phyloP scores from a whole-genome alignment of 2,888 invertebrate species.

The Drosophila seclusa region DNA sequence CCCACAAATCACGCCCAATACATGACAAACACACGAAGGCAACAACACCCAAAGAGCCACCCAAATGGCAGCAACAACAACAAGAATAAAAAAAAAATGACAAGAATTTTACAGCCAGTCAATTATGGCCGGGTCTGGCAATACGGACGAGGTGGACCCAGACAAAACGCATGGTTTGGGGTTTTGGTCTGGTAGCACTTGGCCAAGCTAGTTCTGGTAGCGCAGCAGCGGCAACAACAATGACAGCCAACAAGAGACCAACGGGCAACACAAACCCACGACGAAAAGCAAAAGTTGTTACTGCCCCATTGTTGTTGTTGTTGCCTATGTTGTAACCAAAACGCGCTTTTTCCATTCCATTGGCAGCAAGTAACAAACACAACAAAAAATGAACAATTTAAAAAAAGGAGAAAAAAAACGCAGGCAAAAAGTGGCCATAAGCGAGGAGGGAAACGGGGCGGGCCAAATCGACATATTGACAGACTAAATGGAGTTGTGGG shows the following conservation, averaged over 20 bases:
- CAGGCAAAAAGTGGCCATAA: slow-evolving; percentile 28
- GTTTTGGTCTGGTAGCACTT: slow-evolving; percentile 12
- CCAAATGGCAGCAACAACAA: slow-evolving; percentile 48
- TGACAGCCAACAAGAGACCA: slow-evolving; percentile 20
- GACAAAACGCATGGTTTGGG: slow-evolving; percentile 30
- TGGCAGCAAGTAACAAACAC: slow-evolving; percentile 40
- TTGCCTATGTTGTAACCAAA: slow-evolving; percentile 67
- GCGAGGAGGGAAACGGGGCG: slow-evolving; percentile 50
- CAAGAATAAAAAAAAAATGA: slow-evolving; percentile 50
- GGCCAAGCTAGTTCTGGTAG: slow-evolving; percentile 31
- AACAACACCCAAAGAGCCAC: slow-evolving; percentile 30
- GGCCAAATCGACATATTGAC: slow-evolving; percentile 80
- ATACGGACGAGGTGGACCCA: slow-evolving; percentile 29
- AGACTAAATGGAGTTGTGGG: slow-evolving; percentile 80
- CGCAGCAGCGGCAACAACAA: slow-evolving; percentile 40
- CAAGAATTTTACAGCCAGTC: slow-evolving; percentile 78
- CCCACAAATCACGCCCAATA: slow-evolving; percentile 75
- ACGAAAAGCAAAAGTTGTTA: slow-evolving; percentile 72
- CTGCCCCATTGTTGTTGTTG: slow-evolving; percentile 41
- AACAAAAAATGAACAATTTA: slow-evolving; percentile 15
- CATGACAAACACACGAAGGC: slow-evolving; percentile 54
- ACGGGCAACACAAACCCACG: slow-evolving; percentile 35
- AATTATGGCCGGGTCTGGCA: slow-evolving; percentile 63
- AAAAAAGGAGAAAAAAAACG: slow-evolving; percentile 10
- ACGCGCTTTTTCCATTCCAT: slow-evolving; percentile 75